These are phyloP conservation scores for Ptychodera flava DNA, from an alignment of 35 echinoderm and acorn worm genomes.

Conservation along the genomic window DNA sequence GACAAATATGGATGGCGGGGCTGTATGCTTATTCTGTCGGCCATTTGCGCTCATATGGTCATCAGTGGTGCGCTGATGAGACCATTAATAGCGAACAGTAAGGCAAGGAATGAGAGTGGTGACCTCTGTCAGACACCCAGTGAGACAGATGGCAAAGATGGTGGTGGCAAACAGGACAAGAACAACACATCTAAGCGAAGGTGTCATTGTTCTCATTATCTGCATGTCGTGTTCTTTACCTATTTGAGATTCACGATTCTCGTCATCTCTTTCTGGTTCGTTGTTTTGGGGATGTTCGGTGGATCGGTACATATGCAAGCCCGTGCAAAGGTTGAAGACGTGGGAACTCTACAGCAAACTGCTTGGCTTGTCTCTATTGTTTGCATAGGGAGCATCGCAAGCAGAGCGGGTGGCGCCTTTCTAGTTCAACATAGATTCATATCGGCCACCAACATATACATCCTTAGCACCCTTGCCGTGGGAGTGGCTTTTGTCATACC, in stretches of 20 bases:
- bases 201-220: background rate
- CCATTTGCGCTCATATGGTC: background rate
- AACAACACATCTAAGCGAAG: background rate
- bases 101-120: background rate
- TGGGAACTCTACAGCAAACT: background rate
- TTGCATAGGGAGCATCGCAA: background rate
- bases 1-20: constrained; percentile 34
- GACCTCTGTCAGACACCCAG: background rate
- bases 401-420: background rate
- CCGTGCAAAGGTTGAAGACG: background rate
- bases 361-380: background rate
- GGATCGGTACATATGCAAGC: background rate
- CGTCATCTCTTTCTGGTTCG: background rate
- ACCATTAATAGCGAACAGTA: constrained; percentile 4
- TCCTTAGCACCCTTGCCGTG: background rate
- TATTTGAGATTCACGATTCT: background rate
- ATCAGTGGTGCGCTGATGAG: constrained; percentile 12
- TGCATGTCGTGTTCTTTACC: background rate
- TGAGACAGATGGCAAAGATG: background rate
- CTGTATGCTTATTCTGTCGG: constrained; percentile 3
- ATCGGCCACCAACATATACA: background rate
- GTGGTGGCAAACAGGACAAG: background rate
- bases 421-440: background rate
- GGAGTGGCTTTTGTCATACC: too few relatives aligned
- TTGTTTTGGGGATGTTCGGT: background rate